Percentiles rank a stretch among this genome's conserved stretches.
Conservation (phyloP, 2,113 vertebrate genomes). For the Mionectes macconnelli region DNA sequence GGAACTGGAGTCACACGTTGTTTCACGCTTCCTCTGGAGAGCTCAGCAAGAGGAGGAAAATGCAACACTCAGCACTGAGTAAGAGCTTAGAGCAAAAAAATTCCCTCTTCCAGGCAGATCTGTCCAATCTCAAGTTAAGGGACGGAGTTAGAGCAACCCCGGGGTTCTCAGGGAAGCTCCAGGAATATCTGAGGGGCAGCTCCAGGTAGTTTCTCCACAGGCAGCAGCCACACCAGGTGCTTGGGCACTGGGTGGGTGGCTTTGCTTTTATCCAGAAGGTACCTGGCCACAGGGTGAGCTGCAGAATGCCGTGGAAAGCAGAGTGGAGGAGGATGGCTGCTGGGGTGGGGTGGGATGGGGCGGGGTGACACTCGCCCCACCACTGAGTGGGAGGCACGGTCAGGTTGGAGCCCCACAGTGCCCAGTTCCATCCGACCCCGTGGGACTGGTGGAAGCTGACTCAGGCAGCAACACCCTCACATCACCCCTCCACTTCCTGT, state of each 20-base stretch:
- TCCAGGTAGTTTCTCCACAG: neutral
- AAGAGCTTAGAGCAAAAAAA: neutral
- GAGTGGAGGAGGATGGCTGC: neutral
- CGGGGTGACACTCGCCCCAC: fast-evolving
- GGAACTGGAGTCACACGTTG: neutral
- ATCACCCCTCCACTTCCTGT: neutral
- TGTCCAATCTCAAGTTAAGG: neutral
- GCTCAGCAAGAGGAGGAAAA: neutral
- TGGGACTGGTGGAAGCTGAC: neutral
- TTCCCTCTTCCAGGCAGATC: neutral
- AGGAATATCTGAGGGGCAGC: neutral
- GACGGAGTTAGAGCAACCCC: fast-evolving
- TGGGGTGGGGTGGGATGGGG: neutral
- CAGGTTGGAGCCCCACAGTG: neutral
- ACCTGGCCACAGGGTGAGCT: fast-evolving
- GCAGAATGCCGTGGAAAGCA: neutral
- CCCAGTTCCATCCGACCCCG: fast-evolving
- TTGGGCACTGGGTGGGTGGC: fast-evolving
- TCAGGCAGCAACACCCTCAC: neutral
- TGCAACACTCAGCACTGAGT: neutral
- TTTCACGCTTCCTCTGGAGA: neutral
- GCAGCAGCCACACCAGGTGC: neutral
- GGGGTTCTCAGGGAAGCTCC: neutral
- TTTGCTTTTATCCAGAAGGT: neutral
- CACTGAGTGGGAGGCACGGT: fast-evolving